Evolutionary conservation across 2,797 vertebrate genomes (phyloP).

Genomic region (Peromyscus melanophrys): DNA sequence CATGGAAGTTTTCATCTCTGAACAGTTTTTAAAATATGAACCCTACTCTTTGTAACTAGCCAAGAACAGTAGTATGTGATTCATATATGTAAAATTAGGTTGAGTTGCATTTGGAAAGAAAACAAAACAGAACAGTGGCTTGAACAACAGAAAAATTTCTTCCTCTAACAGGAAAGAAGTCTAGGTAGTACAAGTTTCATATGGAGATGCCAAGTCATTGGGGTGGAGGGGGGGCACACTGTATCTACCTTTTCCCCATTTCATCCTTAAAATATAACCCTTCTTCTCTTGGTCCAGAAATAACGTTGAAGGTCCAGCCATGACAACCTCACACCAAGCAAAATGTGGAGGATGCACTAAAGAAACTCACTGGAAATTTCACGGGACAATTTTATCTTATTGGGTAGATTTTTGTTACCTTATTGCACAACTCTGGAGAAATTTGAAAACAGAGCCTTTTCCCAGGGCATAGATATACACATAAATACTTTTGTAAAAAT

Average conservation of each 20-base stretch:
- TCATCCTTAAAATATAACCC: neutral
- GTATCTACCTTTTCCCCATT: neutral
- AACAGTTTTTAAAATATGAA: neutral
- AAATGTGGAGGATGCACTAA: neutral
- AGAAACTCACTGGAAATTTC: conserved; percentile 4
- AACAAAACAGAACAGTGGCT: neutral
- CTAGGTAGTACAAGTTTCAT: neutral
- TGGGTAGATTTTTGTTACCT: neutral
- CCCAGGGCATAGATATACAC: neutral
- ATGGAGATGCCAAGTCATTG: neutral
- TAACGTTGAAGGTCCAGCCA: neutral
- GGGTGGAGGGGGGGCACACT: neutral
- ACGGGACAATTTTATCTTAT: neutral
- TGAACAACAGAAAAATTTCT: neutral
- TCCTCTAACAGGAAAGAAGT: neutral
- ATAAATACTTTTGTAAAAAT: neutral
- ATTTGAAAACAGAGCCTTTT: neutral
- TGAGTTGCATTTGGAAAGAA: conserved; percentile 1
- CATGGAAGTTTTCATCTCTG: neutral
- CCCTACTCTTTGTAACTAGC: neutral
- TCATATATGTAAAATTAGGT: neutral
- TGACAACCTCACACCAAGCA: neutral
- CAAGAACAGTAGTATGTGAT: conserved; percentile 3
- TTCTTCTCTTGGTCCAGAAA: neutral
- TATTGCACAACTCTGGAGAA: neutral